These are phyloP conservation scores for Dryobota labecula DNA, from an alignment of 2,888 invertebrate species.

Conservation along the genomic window DNA sequence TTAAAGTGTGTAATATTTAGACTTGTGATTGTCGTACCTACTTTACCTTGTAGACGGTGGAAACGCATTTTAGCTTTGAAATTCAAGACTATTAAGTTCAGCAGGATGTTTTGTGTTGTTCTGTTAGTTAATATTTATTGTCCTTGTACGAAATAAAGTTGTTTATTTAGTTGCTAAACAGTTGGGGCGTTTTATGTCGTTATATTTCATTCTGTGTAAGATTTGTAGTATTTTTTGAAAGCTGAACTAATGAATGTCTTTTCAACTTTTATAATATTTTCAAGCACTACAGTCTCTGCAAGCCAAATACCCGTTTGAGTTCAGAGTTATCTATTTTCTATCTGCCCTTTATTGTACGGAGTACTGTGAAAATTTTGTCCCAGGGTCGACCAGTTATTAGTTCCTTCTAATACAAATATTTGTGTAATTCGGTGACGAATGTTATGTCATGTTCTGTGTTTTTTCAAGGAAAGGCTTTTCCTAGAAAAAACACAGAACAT, in stretches of 20 bases:
- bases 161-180: slow-evolving; percentile 46
- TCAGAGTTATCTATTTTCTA: not conserved
- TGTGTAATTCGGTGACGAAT: not conserved
- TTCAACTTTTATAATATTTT: slow-evolving; percentile 1
- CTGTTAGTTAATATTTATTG: slow-evolving; percentile 46
- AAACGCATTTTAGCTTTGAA: slow-evolving; percentile 14
- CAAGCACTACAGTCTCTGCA: not conserved
- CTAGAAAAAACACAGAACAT: too few species aligned
- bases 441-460: too few species aligned
- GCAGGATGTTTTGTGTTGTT: not conserved
- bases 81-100: slow-evolving; percentile 19
- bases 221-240: slow-evolving; percentile 16
- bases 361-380: not conserved
- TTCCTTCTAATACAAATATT: slow-evolving; percentile 2
- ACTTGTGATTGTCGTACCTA: not conserved
- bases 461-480: too few species aligned
- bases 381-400: not conserved
- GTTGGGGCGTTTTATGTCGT: slow-evolving; percentile 8
- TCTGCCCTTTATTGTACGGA: not conserved
- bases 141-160: slow-evolving; percentile 37
- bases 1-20: not conserved
- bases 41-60: not conserved
- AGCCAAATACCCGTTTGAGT: not conserved
- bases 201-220: slow-evolving; percentile 16
- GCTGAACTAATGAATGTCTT: not conserved